phyloP scores from a whole-genome alignment of 2,888 invertebrate species.

The Eugnorisma glareosa region DNA sequence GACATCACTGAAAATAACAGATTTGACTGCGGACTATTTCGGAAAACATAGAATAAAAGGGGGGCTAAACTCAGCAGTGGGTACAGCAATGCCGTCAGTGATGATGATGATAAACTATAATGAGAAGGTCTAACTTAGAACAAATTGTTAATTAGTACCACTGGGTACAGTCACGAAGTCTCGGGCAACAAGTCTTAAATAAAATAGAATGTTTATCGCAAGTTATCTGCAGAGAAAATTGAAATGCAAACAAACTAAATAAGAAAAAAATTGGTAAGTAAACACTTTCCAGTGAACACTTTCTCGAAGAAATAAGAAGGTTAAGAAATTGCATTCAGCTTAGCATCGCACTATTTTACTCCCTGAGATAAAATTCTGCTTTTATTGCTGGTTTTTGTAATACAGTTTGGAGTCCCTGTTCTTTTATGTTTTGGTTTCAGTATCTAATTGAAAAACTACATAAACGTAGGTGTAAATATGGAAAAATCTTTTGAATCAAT shows the following conservation, averaged over 20 bases:
- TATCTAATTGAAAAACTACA: neutral
- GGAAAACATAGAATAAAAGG: too few species aligned
- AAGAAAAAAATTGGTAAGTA: constrained; percentile 14
- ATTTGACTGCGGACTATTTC: too few species aligned
- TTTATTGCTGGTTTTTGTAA: constrained; percentile 22
- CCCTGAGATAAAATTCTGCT: constrained; percentile 15
- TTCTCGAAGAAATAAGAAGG: constrained; percentile 3
- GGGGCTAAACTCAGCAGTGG: too few species aligned
- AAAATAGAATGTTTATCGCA: neutral
- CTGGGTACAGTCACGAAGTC: neutral
- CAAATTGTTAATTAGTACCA: neutral
- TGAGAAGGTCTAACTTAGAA: neutral
- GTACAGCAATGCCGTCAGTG: too few species aligned
- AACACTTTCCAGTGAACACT: constrained; percentile 18
- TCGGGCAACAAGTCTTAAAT: neutral
- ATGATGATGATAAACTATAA: too few species aligned
- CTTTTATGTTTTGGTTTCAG: neutral
- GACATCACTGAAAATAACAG: neutral
- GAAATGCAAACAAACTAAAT: constrained; percentile 7
- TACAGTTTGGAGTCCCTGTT: neutral
- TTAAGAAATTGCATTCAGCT: constrained; percentile 41
- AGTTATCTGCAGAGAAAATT: neutral
- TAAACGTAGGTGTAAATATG: neutral
- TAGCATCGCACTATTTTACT: constrained; percentile 17
- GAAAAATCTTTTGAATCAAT: too few species aligned